Evolutionary conservation across 2,113 vertebrate genomes (phyloP).

Genomic region (Agapornis roseicollis): DNA sequence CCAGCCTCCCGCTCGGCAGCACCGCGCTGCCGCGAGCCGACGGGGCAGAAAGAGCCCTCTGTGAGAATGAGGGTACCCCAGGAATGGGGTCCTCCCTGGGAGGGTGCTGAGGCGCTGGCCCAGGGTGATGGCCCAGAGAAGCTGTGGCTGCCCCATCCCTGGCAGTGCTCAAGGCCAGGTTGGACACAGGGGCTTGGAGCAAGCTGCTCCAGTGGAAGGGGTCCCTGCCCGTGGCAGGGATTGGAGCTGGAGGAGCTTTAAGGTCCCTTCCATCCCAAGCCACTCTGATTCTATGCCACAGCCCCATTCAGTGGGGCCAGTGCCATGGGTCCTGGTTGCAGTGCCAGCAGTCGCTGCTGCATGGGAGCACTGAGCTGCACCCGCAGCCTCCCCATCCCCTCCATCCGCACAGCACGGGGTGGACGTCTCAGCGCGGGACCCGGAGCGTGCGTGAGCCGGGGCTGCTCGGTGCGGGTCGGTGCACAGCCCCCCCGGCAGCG

Average conservation of each 20-base stretch:
- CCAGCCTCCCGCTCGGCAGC: not conserved
- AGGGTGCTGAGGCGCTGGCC: not conserved
- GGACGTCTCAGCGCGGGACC: not conserved
- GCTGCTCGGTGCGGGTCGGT: not conserved
- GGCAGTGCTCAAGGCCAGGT: not conserved
- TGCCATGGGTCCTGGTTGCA: fast-evolving
- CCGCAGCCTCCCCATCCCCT: not conserved
- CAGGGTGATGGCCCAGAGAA: not conserved
- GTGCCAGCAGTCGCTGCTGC: not conserved
- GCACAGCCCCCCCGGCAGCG: not conserved
- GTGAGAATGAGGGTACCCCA: not conserved
- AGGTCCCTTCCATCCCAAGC: not conserved
- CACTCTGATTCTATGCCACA: not conserved
- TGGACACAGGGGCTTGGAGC: too few relatives aligned
- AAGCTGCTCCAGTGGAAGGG: too few relatives aligned
- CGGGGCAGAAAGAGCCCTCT: constrained; percentile 26
- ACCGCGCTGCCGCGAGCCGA: not conserved
- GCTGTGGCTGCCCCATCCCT: not conserved
- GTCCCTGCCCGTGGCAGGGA: not conserved
- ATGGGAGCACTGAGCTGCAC: not conserved
- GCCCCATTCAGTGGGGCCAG: fast-evolving
- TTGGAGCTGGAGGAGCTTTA: fast-evolving
- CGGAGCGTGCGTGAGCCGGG: fast-evolving
- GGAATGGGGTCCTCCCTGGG: not conserved
- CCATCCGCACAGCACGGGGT: not conserved